Conservation (phyloP, 1,140 invertebrate genomes). For the Ceratosolen fusciceps region DNA sequence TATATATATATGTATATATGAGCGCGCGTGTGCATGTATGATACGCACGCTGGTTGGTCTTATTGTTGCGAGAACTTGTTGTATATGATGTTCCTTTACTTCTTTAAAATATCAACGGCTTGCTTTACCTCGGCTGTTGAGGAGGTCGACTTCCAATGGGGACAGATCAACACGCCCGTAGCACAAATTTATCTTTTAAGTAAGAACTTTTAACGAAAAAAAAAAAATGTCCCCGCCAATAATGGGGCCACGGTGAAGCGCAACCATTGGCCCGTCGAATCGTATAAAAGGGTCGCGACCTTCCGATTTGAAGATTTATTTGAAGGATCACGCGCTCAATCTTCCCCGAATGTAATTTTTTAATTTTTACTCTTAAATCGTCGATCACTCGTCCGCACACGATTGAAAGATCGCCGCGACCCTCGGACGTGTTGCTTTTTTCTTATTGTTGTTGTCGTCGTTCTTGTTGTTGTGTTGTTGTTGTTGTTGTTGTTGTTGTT, state of each 20-base stretch:
- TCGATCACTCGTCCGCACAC: constrained; percentile 30
- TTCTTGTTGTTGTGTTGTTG: too few relatives aligned
- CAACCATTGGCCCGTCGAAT: constrained; percentile 12
- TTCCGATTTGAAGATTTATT: background rate
- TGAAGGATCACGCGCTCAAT: background rate
- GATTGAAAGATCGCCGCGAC: constrained; percentile 15
- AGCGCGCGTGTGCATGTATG: too few relatives aligned
- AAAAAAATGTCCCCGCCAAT: background rate
- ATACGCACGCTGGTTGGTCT: constrained; percentile 8
- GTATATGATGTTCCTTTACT: constrained; percentile 41
- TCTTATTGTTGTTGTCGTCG: too few relatives aligned
- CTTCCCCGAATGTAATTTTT: too few relatives aligned
- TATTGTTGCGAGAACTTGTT: constrained; percentile 52
- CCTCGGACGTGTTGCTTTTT: constrained; percentile 24
- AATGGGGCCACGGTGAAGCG: constrained; percentile 18
- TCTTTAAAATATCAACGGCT: background rate
- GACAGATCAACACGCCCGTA: background rate
- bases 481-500: background rate
- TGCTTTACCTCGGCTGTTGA: background rate
- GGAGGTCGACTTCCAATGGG: background rate
- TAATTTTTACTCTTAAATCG: background rate
- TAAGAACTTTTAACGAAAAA: background rate
- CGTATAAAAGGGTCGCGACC: constrained; percentile 14
- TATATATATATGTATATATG: background rate
- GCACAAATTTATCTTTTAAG: background rate